These are phyloP conservation scores for Andrena haemorrhoa DNA, from an alignment of 2,888 invertebrate species.

Conservation along the genomic window DNA sequence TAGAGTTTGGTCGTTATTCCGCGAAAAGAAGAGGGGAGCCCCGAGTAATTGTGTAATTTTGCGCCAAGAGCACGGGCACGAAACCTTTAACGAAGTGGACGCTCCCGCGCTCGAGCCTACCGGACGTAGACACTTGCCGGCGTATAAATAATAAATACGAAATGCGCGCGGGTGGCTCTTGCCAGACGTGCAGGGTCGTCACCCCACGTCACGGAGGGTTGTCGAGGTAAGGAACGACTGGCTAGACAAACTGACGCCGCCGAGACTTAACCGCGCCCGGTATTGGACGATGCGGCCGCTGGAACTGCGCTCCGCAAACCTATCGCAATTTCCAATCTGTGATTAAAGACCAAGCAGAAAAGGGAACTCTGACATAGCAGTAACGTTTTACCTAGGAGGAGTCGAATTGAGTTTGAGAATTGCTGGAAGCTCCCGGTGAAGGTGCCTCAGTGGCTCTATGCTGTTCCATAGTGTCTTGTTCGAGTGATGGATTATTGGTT, in stretches of 20 bases:
- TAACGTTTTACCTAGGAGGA: no score
- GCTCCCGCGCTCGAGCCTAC: slow-evolving; percentile 41
- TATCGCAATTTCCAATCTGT: no score
- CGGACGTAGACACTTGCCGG: slow-evolving; percentile 54
- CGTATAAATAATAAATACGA: slow-evolving; percentile 68
- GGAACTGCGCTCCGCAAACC: background rate
- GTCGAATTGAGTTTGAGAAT: no score
- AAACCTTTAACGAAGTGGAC: slow-evolving; percentile 53
- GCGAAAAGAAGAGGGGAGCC: slow-evolving; percentile 10
- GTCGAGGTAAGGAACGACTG: slow-evolving; percentile 59
- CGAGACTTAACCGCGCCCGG: background rate
- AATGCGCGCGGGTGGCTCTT: slow-evolving; percentile 47
- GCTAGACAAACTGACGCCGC: slow-evolving; percentile 64
- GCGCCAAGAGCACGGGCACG: slow-evolving; percentile 23
- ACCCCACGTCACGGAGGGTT: slow-evolving; percentile 63
- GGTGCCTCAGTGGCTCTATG: no score
- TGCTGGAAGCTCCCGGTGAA: no score
- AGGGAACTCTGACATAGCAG: no score
- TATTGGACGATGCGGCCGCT: slow-evolving; percentile 8
- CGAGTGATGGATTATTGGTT: no score
- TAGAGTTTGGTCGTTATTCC: background rate
- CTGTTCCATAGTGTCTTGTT: no score
- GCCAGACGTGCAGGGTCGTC: slow-evolving; percentile 61
- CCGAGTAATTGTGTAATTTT: slow-evolving; percentile 28
- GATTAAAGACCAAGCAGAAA: no score